phyloP scores from a whole-genome alignment of 2,113 vertebrate genomes.

The Mus pahari region DNA sequence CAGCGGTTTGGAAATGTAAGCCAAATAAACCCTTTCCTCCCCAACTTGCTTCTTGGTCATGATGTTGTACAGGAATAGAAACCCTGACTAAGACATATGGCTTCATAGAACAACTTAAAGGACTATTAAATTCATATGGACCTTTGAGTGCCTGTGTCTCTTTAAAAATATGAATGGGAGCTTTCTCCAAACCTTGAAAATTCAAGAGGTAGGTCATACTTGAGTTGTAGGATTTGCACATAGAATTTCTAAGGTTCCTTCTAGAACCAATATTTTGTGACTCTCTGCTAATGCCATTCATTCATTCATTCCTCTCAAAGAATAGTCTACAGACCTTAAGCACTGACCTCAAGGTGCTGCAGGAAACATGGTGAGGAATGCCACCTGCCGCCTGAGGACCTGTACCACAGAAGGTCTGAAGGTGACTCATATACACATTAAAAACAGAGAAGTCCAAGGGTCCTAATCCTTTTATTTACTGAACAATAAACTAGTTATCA shows the following conservation, averaged over 20 bases:
- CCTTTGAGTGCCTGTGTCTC: no score
- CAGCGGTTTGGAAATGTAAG: no score
- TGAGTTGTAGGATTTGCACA: background rate
- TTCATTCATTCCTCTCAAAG: background rate
- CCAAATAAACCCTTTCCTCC: no score
- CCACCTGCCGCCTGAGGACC: background rate
- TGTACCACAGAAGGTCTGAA: background rate
- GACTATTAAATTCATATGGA: background rate
- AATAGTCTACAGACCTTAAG: background rate
- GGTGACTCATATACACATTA: background rate
- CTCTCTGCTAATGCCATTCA: background rate
- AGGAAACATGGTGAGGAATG: background rate
- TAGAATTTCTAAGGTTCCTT: background rate
- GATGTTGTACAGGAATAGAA: no score
- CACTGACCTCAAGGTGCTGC: no score
- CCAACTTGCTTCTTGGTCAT: no score
- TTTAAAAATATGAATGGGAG: background rate
- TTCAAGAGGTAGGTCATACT: background rate
- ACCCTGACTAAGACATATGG: no score
- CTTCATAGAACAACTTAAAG: slow-evolving; percentile 37
- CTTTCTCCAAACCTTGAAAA: background rate
- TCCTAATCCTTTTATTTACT: slow-evolving; percentile 1
- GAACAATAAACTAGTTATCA: slow-evolving; percentile 29
- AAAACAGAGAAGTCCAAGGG: background rate
- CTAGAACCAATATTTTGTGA: background rate